Evolutionary conservation across 2,888 invertebrate genomes (phyloP).

Genomic region (Rhingia rostrata): DNA sequence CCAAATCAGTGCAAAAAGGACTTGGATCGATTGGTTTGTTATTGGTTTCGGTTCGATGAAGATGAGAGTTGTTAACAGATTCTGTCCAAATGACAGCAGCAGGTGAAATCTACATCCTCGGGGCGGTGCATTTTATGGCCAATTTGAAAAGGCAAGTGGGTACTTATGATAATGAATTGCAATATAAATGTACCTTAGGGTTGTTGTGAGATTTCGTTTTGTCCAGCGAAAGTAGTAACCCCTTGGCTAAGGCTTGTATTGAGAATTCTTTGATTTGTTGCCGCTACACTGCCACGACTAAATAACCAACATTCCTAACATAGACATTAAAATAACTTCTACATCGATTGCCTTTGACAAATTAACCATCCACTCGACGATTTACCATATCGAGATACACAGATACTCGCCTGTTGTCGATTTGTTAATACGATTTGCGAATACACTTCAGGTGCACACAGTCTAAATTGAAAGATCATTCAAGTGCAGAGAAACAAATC

Average conservation of each 20-base stretch:
- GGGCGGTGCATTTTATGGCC: slow-evolving; percentile 1
- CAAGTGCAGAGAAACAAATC: slow-evolving; percentile 22
- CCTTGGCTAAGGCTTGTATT: not conserved
- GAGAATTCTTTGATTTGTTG: not conserved
- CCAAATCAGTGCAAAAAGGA: slow-evolving; percentile 11
- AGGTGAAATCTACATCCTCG: slow-evolving; percentile 43
- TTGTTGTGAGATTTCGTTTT: not conserved
- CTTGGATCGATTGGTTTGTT: slow-evolving; percentile 41
- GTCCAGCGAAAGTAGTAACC: slow-evolving; percentile 24
- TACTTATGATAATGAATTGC: slow-evolving; percentile 47
- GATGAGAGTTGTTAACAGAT: slow-evolving; percentile 21
- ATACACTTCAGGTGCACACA: slow-evolving; percentile 9
- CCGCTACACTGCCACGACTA: too few species aligned
- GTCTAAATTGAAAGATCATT: slow-evolving; percentile 32
- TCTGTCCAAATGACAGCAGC: slow-evolving; percentile 18
- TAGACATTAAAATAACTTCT: slow-evolving; percentile 34
- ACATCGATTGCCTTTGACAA: slow-evolving; percentile 24
- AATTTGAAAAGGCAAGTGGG: slow-evolving; percentile 29
- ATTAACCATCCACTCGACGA: not conserved
- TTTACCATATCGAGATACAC: slow-evolving; percentile 17
- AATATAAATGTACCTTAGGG: not conserved
- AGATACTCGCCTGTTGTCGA: not conserved
- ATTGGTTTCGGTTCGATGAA: slow-evolving; percentile 46
- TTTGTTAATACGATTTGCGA: not conserved
- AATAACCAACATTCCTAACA: not conserved